Evolutionary conservation across 2,888 invertebrate species (phyloP).

Genomic region (Odontomyia ornata): DNA sequence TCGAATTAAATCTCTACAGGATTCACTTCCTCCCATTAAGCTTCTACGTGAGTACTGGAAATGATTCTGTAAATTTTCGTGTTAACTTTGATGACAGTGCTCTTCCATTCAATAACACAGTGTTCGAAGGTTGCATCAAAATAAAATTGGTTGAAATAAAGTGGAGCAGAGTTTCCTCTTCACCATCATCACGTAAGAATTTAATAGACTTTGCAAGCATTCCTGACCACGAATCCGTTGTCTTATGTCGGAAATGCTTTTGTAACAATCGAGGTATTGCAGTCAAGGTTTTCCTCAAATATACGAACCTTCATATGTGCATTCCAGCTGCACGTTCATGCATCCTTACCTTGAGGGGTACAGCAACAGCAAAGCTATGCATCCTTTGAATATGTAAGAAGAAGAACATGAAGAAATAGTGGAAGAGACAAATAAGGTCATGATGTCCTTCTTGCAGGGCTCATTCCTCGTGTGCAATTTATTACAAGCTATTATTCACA

Average conservation of each 20-base stretch:
- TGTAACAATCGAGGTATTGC: background rate
- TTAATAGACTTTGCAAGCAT: conserved; percentile 9
- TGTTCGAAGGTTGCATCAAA: no score
- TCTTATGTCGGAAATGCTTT: conserved; percentile 1
- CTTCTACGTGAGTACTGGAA: background rate
- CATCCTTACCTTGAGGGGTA: background rate
- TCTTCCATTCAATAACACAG: no score
- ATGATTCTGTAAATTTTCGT: conserved; percentile 7
- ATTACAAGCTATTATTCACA: conserved; percentile 4
- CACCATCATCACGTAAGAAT: background rate
- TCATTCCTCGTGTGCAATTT: background rate
- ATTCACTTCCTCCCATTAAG: no score
- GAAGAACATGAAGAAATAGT: background rate
- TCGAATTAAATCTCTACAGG: no score
- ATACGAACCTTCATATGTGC: no score
- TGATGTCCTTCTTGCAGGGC: background rate
- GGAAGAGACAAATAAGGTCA: background rate
- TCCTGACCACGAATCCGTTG: background rate
- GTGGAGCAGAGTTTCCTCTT: background rate
- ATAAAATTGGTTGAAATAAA: background rate
- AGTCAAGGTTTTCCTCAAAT: no score
- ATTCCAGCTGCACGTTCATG: no score
- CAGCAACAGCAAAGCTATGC: background rate
- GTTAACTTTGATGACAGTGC: background rate
- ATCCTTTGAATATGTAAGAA: background rate